phyloP scores from a whole-genome alignment of 2,888 invertebrate species.

The Trissonchulus latispiculum region DNA sequence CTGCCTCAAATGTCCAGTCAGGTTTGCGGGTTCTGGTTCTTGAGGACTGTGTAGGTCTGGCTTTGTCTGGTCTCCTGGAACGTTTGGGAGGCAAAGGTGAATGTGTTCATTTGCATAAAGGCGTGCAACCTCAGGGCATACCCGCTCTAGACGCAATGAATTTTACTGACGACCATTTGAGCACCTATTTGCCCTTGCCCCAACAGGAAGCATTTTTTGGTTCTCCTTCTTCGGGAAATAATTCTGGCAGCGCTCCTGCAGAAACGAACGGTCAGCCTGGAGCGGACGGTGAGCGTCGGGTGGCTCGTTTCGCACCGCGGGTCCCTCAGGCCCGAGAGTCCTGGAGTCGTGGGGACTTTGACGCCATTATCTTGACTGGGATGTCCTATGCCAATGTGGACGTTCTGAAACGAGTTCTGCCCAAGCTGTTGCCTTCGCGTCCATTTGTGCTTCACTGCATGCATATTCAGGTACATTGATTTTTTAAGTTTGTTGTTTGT shows the following conservation, averaged over 20 bases:
- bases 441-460: background rate
- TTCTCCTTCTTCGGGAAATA: background rate
- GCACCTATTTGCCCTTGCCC: background rate
- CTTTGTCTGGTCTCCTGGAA: slow-evolving; percentile 70
- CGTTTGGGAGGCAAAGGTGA: slow-evolving; percentile 56
- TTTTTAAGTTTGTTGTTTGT: too few species aligned
- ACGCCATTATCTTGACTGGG: background rate
- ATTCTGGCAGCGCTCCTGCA: background rate
- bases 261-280: too few species aligned
- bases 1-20: slow-evolving; percentile 66
- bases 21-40: slow-evolving; percentile 57
- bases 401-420: background rate
- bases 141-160: slow-evolving; percentile 22
- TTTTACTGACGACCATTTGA: background rate
- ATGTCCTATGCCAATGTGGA: background rate
- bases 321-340: background rate
- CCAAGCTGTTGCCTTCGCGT: background rate
- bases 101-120: slow-evolving; percentile 44
- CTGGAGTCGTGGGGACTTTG: background rate
- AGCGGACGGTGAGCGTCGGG: too few species aligned
- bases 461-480: background rate
- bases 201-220: background rate
- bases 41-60: slow-evolving; percentile 74
- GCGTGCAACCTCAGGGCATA: slow-evolving; percentile 21
- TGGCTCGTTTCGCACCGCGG: background rate